Base-by-base conservation (phyloP, 2,113 vertebrate species). In the Charina bottae region DNA sequence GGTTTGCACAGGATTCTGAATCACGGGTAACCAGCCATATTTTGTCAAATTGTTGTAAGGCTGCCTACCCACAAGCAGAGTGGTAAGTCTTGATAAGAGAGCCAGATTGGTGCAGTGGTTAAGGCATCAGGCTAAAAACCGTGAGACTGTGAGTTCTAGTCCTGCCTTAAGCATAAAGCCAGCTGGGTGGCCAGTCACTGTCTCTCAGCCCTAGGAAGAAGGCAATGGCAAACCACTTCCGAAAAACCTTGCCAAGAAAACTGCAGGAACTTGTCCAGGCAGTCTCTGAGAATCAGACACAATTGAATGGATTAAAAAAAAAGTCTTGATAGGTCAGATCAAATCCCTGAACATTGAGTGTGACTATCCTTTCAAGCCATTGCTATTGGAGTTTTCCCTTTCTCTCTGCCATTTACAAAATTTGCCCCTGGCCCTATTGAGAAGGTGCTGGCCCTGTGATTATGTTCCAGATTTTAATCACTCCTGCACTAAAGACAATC, bases 401-500 rank as follows among this genome's bases (percentile, higher is more conserved):
- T 94, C 33, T 78, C 53, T 89, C 28, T 26, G 83, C 88, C 1
- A 3, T 53, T 92, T 26, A 86, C 68, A 84, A 62, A 89, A 91
- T 83, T 85, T 89, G 85, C 60, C 62, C 92, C 90, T 89, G 93
- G 91, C 12, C 0, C 92, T 93, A 88, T 93, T 91, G 68, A 94
- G 93, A 93, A 94, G 91, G 0, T 0, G 24, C 3, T 26, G 93
- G 93, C 90, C 88, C 95, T 92, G 93, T 94, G 96, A 95, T 96
- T 95, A 95, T 94, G 95, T 94, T 94, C 92, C 49, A 95, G 93
- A 95, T 93, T 94, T 97, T 96, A 96, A 96, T 97, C 96, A 95
- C 94, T 96, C 86, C 90, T 89, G 53, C 93, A 95, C 91, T 96
- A 96, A 96, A 96, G 96, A 95, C 1, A 1, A 96, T 94, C 95